These are phyloP conservation scores for Diplodus puntazzo DNA, from an alignment of 2,797 vertebrate genomes.

Conservation along the genomic window DNA sequence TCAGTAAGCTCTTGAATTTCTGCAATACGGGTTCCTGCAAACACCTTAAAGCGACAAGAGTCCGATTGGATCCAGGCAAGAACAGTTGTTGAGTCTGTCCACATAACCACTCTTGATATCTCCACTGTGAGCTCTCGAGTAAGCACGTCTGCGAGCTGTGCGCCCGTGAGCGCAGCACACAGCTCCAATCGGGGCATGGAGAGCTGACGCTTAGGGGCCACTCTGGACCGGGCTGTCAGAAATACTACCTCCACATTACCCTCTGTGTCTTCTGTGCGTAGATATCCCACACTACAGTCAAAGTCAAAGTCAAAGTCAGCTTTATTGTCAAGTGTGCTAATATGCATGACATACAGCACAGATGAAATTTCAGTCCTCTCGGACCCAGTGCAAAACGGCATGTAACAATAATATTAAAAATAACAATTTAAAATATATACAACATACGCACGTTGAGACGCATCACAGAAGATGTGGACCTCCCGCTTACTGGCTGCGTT, in stretches of 20 bases:
- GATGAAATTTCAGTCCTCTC: too few relatives aligned
- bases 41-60: slow-evolving; percentile 14
- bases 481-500: neutral
- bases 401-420: too few relatives aligned
- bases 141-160: slow-evolving; percentile 11
- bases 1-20: slow-evolving; percentile 29
- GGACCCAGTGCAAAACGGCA: too few relatives aligned
- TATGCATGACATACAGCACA: too few relatives aligned
- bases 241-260: neutral
- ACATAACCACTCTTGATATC: neutral
- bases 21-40: slow-evolving; percentile 9
- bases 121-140: slow-evolving; percentile 7
- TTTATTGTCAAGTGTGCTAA: too few relatives aligned
- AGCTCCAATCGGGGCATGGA: neutral
- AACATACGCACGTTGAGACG: neutral
- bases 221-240: slow-evolving; percentile 6
- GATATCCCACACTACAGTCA: slow-evolving; percentile 17
- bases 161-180: neutral
- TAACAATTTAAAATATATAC: too few relatives aligned
- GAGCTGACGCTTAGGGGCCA: neutral
- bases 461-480: slow-evolving; percentile 31
- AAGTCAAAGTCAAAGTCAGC: too few relatives aligned
- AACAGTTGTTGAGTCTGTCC: slow-evolving; percentile 10
- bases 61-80: slow-evolving; percentile 19
- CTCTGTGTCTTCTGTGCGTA: neutral